Conservation (phyloP, 2,797 vertebrate species). For the Pteropus rufus region DNA sequence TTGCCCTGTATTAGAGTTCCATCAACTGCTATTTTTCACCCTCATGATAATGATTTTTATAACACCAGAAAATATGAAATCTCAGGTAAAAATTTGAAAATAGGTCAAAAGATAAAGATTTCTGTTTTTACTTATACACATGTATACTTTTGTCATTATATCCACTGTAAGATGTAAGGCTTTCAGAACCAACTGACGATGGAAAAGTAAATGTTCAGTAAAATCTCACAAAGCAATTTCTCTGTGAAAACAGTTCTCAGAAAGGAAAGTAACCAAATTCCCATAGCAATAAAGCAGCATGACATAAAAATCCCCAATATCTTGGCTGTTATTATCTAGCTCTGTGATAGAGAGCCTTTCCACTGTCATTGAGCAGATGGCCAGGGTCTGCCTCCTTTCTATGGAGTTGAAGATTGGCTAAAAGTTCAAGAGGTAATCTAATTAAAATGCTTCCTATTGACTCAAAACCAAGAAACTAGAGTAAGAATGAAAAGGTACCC, state of each 20-base stretch:
- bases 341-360: background rate
- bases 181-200: background rate
- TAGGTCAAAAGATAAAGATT: background rate
- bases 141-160: background rate
- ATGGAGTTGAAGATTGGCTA: background rate
- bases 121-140: background rate
- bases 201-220: background rate
- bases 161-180: background rate
- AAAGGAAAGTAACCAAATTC: background rate
- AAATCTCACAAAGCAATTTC: constrained; percentile 6
- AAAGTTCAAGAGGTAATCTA: constrained; percentile 16
- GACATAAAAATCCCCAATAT: background rate
- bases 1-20: background rate
- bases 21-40: background rate
- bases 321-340: background rate
- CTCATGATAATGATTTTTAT: background rate
- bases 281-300: constrained; percentile 21
- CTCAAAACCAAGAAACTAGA: background rate
- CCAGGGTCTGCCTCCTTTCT: background rate
- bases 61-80: background rate
- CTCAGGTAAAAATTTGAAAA: background rate
- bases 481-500: background rate
- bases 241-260: constrained; percentile 8
- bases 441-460: background rate
- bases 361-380: background rate